These are phyloP conservation scores for Gnathonemus echidnorhynchus DNA, from an alignment of 2,113 vertebrate genomes.

Conservation along the genomic window DNA sequence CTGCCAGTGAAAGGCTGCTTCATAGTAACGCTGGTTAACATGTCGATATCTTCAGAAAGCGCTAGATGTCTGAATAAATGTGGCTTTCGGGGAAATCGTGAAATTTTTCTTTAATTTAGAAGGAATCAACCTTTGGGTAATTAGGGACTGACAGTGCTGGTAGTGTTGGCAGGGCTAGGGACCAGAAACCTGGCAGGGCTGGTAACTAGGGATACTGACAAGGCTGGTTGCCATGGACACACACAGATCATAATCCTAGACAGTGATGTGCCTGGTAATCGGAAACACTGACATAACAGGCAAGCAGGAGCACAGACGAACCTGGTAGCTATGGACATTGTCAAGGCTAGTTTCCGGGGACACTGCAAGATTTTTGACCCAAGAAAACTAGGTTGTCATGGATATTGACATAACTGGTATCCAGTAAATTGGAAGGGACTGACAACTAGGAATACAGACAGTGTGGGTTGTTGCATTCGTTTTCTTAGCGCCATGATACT, in stretches of 20 bases:
- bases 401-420: background rate
- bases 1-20: background rate
- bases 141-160: background rate
- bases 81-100: background rate
- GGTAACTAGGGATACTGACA: background rate
- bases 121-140: background rate
- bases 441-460: background rate
- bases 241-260: background rate
- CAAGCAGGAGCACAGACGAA: background rate
- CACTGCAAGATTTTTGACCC: background rate
- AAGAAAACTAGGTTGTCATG: background rate
- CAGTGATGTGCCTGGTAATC: background rate
- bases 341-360: background rate
- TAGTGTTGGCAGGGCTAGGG: background rate
- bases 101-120: background rate
- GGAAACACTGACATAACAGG: background rate
- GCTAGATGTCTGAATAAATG: background rate
- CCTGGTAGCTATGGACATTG: background rate
- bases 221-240: constrained; percentile 10
- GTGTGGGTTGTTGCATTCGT: background rate
- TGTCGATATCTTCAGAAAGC: background rate
- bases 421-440: background rate
- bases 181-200: constrained; percentile 2
- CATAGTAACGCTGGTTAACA: background rate
- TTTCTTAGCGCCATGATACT: background rate